A percentile compares a stretch with the other conserved stretches of the same genome.
Evolutionary conservation across 1,140 invertebrate genomes (phyloP).

Genomic region (Psilanteris sp.): DNA sequence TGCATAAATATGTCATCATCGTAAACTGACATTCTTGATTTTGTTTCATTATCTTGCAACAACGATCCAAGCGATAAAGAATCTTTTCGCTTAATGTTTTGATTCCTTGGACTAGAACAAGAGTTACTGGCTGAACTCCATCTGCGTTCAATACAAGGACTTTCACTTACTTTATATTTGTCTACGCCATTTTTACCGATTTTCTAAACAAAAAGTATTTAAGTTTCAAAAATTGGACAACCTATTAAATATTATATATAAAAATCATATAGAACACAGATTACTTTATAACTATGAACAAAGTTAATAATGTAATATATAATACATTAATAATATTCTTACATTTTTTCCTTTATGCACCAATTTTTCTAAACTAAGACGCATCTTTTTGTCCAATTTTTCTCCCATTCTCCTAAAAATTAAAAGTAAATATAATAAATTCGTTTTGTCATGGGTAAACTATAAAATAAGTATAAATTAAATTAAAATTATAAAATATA

Average conservation of each 20-base stretch:
- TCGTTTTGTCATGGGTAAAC: too few relatives aligned
- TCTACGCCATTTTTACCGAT: conserved; percentile 48
- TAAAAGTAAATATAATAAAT: too few relatives aligned
- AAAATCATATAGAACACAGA: too few relatives aligned
- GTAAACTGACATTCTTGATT: conserved; percentile 55
- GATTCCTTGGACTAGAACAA: conserved; percentile 62
- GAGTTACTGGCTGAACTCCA: conserved; percentile 71
- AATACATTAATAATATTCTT: conserved; percentile 21
- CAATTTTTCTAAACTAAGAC: conserved; percentile 74
- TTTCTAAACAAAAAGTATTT: too few relatives aligned
- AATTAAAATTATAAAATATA: too few relatives aligned
- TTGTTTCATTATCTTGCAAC: conserved; percentile 50
- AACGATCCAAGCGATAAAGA: conserved; percentile 49
- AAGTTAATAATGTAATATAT: too few relatives aligned
- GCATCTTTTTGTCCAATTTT: conserved; percentile 74
- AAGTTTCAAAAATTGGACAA: too few relatives aligned
- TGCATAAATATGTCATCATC: conserved; percentile 70
- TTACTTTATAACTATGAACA: too few relatives aligned
- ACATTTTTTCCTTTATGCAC: conserved; percentile 70
- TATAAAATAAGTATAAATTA: too few relatives aligned
- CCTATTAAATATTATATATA: too few relatives aligned
- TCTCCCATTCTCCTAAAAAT: conserved; percentile 38
- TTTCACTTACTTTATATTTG: conserved; percentile 50
- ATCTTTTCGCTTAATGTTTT: conserved; percentile 59
- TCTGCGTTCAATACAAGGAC: conserved; percentile 67